Evolutionary conservation across 2,113 vertebrate species (phyloP), one percentile per base, ranked within the genome.

Genomic region (Rissa tridactyla): DNA sequence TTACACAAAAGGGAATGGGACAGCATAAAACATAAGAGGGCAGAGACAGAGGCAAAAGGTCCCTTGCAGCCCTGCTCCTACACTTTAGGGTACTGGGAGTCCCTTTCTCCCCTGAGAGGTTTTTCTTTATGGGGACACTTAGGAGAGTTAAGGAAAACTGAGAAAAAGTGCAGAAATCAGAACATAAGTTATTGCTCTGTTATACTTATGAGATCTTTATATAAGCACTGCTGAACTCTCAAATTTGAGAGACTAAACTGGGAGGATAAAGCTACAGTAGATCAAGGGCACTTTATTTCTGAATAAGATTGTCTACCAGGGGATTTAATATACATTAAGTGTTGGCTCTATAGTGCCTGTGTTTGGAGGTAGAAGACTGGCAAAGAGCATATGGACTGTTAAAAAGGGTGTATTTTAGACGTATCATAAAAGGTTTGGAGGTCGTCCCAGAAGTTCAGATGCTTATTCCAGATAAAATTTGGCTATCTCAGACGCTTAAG

Each of bases 341-440:
- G 11, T 8, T 94, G 90, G 91, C 91, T 94, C 65, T 64, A 36
- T 3, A 65, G 52, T 86, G 70, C 58, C 83, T 92, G 40, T 76
- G 13, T 86, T 80, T 92, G 72, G 92, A 94, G 61, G 68, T 29
- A 88, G 60, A 85, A 83, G 76, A 91, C 81, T 86, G 80, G 91
- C 92, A 93, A 92, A 69, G 80, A 92, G 54, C 46, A 72, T 75
- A 92, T 25, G 62, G 86, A 76, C 87, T 92, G 70, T 91, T 96
- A 90, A 89, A 92, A 72, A 79, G 83, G 40, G 57, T 84, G 40
- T 58, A 87, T 92, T 96, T 95, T 55, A 97, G 65, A 93, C 9
- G 1, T 57, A 82, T 71, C 86, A 71, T 93, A 94, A 96, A 96
- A 95, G 72, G 83, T 89, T 95, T 97, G 95, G 97, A 95, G 92